Conservation (phyloP, 2,888 invertebrate species). For the Andrena trimmerana region DNA sequence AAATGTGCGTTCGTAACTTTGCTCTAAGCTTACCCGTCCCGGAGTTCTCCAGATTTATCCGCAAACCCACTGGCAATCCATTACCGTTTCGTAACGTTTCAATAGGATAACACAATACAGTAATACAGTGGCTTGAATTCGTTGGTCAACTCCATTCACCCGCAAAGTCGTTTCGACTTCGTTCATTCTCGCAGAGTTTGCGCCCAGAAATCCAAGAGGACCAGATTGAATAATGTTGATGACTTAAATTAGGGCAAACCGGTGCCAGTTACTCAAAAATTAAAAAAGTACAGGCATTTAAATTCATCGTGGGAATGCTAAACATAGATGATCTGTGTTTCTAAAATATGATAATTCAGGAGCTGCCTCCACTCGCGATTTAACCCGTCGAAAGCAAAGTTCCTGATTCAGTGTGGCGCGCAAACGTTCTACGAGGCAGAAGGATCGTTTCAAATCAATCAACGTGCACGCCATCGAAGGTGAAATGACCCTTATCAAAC, state of each 20-base stretch:
- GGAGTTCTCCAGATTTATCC: conserved; percentile 2
- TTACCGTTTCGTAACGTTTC: conserved; percentile 5
- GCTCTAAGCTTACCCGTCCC: conserved; percentile 1
- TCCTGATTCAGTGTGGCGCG: background rate
- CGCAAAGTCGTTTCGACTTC: background rate
- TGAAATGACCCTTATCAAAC: conserved; percentile 36
- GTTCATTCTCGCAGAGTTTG: background rate
- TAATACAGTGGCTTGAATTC: background rate
- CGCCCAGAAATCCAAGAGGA: background rate
- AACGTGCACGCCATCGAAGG: conserved; percentile 1
- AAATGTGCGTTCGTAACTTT: conserved; percentile 15
- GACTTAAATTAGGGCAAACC: too few species aligned
- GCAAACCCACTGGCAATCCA: conserved; percentile 13
- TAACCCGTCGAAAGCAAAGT: background rate
- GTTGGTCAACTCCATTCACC: background rate
- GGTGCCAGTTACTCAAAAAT: too few species aligned
- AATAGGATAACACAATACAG: background rate
- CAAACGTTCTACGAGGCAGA: background rate
- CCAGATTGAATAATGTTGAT: background rate
- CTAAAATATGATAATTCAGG: background rate
- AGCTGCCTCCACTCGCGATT: background rate
- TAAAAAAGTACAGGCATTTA: too few species aligned
- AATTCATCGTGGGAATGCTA: too few species aligned
- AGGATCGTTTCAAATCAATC: conserved; percentile 18
- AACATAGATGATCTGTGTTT: background rate